These are phyloP conservation scores for Psylliodes chrysocephalus DNA, from an alignment of 2,888 invertebrate genomes.

Conservation along the genomic window DNA sequence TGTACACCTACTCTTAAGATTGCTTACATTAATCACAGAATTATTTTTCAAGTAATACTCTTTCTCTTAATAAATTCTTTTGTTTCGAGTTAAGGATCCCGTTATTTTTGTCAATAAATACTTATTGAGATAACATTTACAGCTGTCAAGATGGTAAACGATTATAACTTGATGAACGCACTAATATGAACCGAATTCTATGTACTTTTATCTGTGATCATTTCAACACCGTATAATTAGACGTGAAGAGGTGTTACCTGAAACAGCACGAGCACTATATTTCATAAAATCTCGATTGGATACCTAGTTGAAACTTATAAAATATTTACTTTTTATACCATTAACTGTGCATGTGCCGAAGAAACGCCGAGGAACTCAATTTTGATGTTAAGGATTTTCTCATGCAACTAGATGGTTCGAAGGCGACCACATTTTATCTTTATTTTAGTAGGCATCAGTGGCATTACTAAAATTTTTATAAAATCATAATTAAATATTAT, in stretches of 20 bases:
- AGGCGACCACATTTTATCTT: neutral
- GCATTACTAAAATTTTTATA: no score
- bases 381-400: constrained; percentile 5
- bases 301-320: constrained; percentile 19
- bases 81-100: neutral
- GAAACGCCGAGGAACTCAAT: constrained; percentile 11
- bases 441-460: no score
- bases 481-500: no score
- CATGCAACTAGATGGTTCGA: constrained; percentile 1
- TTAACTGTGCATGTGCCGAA: constrained; percentile 20
- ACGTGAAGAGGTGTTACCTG: constrained; percentile 38
- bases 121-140: constrained; percentile 31
- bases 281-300: constrained; percentile 31
- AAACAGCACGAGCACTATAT: constrained; percentile 39
- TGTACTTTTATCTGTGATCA: constrained; percentile 43
- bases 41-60: no score
- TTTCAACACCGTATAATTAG: constrained; percentile 40
- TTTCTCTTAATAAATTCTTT: no score
- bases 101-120: constrained; percentile 35
- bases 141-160: constrained; percentile 30
- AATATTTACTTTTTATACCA: constrained; percentile 27
- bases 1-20: no score
- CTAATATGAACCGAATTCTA: constrained; percentile 38
- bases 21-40: no score
- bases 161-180: constrained; percentile 40